Conservation (phyloP, 2,888 invertebrate species). For the Ariolimax columbianus region DNA sequence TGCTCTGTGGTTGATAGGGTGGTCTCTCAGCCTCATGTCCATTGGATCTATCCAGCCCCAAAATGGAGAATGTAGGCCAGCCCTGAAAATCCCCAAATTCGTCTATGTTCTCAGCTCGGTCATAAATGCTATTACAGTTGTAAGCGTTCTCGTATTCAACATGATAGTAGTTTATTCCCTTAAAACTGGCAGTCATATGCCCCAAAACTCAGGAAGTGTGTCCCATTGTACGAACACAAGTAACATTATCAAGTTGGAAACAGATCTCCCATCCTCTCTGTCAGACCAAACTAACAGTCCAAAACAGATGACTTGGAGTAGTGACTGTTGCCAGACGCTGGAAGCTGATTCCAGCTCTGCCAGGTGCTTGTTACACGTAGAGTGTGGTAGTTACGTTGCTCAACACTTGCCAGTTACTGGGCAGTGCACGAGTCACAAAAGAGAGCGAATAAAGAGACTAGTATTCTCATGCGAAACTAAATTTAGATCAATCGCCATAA, state of each 20-base stretch:
- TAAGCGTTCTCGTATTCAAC: not conserved
- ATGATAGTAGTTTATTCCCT: not conserved
- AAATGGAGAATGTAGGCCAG: not conserved
- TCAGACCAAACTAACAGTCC: no score
- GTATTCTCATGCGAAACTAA: not conserved
- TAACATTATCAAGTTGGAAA: not conserved
- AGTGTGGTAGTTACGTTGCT: not conserved
- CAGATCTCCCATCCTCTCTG: not conserved
- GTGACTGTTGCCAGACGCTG: not conserved
- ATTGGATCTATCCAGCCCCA: conserved; percentile 9
- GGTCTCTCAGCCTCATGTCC: conserved; percentile 18
- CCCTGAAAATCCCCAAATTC: conserved; percentile 1
- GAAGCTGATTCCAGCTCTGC: not conserved
- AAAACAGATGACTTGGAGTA: not conserved
- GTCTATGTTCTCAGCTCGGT: not conserved
- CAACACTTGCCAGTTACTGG: not conserved
- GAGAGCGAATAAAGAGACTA: not conserved
- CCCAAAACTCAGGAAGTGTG: not conserved
- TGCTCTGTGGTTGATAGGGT: not conserved
- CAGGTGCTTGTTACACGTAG: not conserved
- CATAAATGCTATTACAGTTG: not conserved
- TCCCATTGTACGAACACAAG: not conserved
- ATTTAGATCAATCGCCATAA: not conserved
- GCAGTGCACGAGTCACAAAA: not conserved
- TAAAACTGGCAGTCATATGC: not conserved